Conservation (phyloP, 2,113 vertebrate genomes). For the Neoarius graeffei region DNA sequence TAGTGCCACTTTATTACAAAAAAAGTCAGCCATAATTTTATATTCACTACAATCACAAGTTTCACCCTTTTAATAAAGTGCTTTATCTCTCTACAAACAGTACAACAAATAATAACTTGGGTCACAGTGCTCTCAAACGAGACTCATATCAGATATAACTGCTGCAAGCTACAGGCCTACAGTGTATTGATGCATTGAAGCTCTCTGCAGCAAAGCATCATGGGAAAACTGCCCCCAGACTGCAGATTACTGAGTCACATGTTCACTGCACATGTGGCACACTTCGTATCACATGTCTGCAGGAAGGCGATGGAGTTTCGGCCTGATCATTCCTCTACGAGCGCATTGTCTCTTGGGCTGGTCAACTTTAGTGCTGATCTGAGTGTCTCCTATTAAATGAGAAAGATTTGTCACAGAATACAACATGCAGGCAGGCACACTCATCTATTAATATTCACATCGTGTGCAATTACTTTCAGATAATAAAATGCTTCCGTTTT, state of each 20-base stretch:
- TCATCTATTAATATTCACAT: background rate
- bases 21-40: background rate
- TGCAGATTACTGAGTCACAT: constrained; percentile 68
- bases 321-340: constrained; percentile 2
- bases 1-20: background rate
- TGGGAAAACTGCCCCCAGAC: constrained; percentile 47
- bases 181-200: constrained; percentile 28
- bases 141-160: background rate
- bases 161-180: background rate
- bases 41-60: background rate
- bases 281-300: constrained; percentile 62
- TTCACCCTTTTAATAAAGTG: background rate
- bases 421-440: background rate
- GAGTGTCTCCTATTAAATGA: background rate
- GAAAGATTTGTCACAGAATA: background rate
- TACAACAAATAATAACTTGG: background rate
- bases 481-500: background rate
- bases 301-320: constrained; percentile 10
- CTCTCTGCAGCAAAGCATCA: constrained; percentile 38
- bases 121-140: background rate
- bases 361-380: background rate
- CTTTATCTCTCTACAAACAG: background rate
- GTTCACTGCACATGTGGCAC: constrained; percentile 45
- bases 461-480: too few relatives aligned
- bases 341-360: background rate